Conservation (phyloP, 2,888 invertebrate genomes). For the Pachydiplax longipennis region DNA sequence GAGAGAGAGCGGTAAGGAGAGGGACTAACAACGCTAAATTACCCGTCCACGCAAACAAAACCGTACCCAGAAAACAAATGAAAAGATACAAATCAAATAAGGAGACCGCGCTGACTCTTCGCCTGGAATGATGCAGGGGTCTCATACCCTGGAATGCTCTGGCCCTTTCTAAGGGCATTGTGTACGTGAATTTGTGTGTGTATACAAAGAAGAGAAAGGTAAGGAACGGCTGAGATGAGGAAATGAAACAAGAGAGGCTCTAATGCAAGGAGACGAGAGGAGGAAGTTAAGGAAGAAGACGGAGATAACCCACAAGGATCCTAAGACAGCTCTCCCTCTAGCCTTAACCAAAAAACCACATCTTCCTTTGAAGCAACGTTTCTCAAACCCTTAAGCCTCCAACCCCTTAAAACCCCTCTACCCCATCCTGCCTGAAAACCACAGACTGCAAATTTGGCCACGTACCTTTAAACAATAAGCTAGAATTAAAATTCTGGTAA, state of each 20-base stretch:
- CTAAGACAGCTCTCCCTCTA: neutral
- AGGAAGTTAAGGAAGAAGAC: neutral
- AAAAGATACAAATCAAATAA: neutral
- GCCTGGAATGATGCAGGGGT: neutral
- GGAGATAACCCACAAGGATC: neutral
- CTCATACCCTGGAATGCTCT: neutral
- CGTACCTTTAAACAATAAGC: neutral
- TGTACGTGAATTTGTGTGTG: too few species aligned
- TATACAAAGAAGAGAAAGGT: too few species aligned
- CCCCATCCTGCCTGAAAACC: neutral
- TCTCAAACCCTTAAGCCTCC: neutral
- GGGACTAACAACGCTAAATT: neutral
- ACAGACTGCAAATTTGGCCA: constrained; percentile 24
- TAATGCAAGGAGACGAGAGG: too few species aligned
- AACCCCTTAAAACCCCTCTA: too few species aligned
- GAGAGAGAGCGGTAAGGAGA: neutral
- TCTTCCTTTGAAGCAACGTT: neutral
- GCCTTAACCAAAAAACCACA: neutral
- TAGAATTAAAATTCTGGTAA: neutral
- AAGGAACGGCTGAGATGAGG: too few species aligned
- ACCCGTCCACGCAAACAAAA: neutral
- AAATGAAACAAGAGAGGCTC: too few species aligned
- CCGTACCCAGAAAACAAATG: neutral
- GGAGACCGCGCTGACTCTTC: neutral
- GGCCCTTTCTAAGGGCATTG: neutral